Base-by-base conservation (phyloP, 2,888 invertebrate genomes). In the Megamerina dolium region DNA sequence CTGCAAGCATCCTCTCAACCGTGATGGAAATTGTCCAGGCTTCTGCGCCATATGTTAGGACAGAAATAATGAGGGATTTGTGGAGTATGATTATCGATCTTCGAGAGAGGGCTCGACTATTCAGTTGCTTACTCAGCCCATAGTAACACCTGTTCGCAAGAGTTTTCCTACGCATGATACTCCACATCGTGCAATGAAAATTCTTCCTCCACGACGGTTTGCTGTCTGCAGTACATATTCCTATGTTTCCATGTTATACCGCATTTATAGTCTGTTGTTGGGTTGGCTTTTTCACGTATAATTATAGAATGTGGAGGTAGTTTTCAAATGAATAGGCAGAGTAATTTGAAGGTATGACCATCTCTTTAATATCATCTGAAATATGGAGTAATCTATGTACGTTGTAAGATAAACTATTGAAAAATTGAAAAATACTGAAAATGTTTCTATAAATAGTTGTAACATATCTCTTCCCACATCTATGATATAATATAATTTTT, bases 251-350 rank as follows among this genome's bases (percentile, higher is more conserved):
- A 31, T 13, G 37, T 37, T n/a, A n/a, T n/a, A n/a, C n/a, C n/a
- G n/a, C n/a, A n/a, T n/a, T n/a, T n/a, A n/a, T n/a, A n/a, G n/a
- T n/a, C n/a, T n/a, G n/a, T n/a, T n/a, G n/a, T 37, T 36, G 31
- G 19, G 31, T 36, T 20, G 31, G 42, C 23, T 42, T 42, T 32
- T 37, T 36, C 2, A 42, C 42, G 20, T 36, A 31, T 36, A 26
- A 29, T 21, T 36, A 36, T 9, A 42, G 18, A 23, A 23, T 21
- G 4, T 36, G 42, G 14, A 48, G 41, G 23, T 32, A 46, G 33
- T 50, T 50, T 42, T 50, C 48, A 33, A 48, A 48, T 18, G 20
- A 13, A 42, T 51, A 46, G 12, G 46, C 46, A n/a, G 44, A 30
- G 18, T 42, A 51, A 29, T 29, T 33, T 13, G 34, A 38, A 27